Evolutionary conservation across 1,140 invertebrate genomes (phyloP).

Genomic region (Monochamus saltuarius): DNA sequence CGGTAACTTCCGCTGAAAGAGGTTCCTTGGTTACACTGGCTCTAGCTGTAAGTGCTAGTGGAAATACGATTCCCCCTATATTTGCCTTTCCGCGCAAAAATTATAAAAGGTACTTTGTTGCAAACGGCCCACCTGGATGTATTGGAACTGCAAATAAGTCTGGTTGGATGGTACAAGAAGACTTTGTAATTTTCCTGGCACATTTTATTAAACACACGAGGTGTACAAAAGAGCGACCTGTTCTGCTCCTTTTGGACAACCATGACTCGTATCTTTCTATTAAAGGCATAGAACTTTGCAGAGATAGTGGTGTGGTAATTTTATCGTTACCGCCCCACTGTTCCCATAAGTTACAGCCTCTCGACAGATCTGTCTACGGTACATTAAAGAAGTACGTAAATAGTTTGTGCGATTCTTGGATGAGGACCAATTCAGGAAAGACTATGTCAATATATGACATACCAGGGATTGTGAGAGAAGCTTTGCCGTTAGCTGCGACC

Average conservation of each 20-base stretch:
- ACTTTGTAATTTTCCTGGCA: not conserved
- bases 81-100: slow-evolving; percentile 2
- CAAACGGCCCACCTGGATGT: slow-evolving; percentile 15
- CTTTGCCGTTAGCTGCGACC: slow-evolving; percentile 36
- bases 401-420: slow-evolving; percentile 49
- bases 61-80: not conserved
- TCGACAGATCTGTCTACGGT: slow-evolving; percentile 41
- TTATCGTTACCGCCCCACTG: slow-evolving; percentile 47
- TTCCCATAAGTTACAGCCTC: slow-evolving; percentile 50
- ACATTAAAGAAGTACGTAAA: slow-evolving; percentile 50
- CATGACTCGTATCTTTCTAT: slow-evolving; percentile 29
- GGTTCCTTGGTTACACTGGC: slow-evolving; percentile 52
- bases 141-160: slow-evolving; percentile 13
- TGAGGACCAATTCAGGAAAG: slow-evolving; percentile 52
- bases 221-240: not conserved
- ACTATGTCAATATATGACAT: slow-evolving; percentile 56
- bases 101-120: not conserved
- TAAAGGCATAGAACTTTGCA: slow-evolving; percentile 38
- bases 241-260: slow-evolving; percentile 28
- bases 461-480: slow-evolving; percentile 47
- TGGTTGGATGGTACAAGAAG: not conserved
- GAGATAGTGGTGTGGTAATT: slow-evolving; percentile 45
- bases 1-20: slow-evolving; percentile 52
- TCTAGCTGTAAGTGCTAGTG: slow-evolving; percentile 46
- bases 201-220: not conserved